Conservation (phyloP, 2,888 invertebrate genomes). For the Athetis lepigone region DNA sequence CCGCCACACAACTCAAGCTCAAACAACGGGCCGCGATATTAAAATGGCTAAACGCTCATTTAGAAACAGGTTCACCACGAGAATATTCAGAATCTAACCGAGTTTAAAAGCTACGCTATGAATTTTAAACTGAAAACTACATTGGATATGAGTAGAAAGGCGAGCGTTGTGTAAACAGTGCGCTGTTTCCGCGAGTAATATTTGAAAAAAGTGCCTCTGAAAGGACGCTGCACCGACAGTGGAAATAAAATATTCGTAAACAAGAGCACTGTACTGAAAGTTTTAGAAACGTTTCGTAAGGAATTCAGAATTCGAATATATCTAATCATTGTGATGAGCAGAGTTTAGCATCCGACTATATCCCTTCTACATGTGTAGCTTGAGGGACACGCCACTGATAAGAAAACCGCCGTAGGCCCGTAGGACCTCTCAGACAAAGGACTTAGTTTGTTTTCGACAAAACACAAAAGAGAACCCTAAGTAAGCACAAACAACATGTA, state of each 20-base stretch:
- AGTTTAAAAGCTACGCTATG: slow-evolving; percentile 84
- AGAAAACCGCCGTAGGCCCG: slow-evolving; percentile 81
- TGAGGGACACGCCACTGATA: slow-evolving; percentile 74
- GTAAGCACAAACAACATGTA: slow-evolving; percentile 80
- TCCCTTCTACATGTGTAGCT: slow-evolving; percentile 55
- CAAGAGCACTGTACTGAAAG: slow-evolving; percentile 44
- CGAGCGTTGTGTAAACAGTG: slow-evolving; percentile 81
- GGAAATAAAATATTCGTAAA: slow-evolving; percentile 73
- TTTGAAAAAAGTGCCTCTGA: slow-evolving; percentile 79
- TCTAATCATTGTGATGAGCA: slow-evolving; percentile 49
- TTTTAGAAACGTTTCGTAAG: slow-evolving; percentile 53
- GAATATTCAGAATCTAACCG: slow-evolving; percentile 80
- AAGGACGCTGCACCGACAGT: slow-evolving; percentile 73
- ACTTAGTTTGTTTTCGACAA: slow-evolving; percentile 80
- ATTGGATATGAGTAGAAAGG: slow-evolving; percentile 83
- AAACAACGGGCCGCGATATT: slow-evolving; percentile 62
- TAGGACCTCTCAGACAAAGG: slow-evolving; percentile 78
- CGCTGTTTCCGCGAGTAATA: slow-evolving; percentile 78
- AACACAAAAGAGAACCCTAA: slow-evolving; percentile 83
- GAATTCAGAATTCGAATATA: slow-evolving; percentile 46
- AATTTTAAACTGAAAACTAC: slow-evolving; percentile 86
- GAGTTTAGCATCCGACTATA: slow-evolving; percentile 23
- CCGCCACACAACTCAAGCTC: slow-evolving; percentile 32
- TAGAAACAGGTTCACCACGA: slow-evolving; percentile 72
- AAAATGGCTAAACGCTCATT: slow-evolving; percentile 78